Conservation (phyloP, 2,797 vertebrate species). For the Geotrypetes seraphini region DNA sequence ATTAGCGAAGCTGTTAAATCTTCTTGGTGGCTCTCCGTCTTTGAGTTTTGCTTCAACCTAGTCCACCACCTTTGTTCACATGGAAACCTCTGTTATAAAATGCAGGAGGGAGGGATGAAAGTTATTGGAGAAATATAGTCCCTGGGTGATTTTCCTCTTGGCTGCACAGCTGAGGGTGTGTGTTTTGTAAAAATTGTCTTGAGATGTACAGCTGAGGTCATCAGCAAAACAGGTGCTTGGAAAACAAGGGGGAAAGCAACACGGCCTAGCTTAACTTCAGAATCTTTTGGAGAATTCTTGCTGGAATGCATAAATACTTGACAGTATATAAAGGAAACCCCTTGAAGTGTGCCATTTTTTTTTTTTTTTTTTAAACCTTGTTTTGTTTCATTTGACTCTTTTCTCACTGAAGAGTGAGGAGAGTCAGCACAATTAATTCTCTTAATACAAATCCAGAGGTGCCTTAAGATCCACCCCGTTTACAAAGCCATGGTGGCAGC, state of each 20-base stretch:
- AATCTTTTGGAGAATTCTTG: slow-evolving; percentile 11
- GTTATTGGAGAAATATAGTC: slow-evolving; percentile 43
- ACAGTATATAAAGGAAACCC: background rate
- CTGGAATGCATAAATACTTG: background rate
- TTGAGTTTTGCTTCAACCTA: slow-evolving; percentile 13
- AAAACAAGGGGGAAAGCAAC: slow-evolving; percentile 34
- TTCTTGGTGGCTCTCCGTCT: slow-evolving; percentile 8
- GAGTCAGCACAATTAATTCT: slow-evolving; percentile 10
- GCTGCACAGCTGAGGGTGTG: slow-evolving; percentile 64
- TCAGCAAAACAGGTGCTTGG: slow-evolving; percentile 56
- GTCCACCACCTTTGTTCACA: slow-evolving; percentile 7
- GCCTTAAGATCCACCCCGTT: slow-evolving; percentile 11
- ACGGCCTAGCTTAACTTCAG: background rate
- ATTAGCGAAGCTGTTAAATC: slow-evolving; percentile 9
- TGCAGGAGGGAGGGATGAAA: slow-evolving; percentile 34
- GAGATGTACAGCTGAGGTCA: slow-evolving; percentile 61
- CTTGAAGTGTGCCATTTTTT: background rate
- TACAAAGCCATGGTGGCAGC: no score
- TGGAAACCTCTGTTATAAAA: slow-evolving; percentile 5
- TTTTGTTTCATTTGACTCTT: background rate
- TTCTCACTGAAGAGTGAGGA: background rate
- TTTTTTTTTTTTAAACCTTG: background rate
- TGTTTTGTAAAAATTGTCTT: slow-evolving; percentile 51
- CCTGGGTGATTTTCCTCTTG: slow-evolving; percentile 41
- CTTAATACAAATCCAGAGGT: slow-evolving; percentile 1